These are phyloP conservation scores for Pluvialis apricaria DNA, from an alignment of 2,113 vertebrate genomes.

Conservation along the genomic window DNA sequence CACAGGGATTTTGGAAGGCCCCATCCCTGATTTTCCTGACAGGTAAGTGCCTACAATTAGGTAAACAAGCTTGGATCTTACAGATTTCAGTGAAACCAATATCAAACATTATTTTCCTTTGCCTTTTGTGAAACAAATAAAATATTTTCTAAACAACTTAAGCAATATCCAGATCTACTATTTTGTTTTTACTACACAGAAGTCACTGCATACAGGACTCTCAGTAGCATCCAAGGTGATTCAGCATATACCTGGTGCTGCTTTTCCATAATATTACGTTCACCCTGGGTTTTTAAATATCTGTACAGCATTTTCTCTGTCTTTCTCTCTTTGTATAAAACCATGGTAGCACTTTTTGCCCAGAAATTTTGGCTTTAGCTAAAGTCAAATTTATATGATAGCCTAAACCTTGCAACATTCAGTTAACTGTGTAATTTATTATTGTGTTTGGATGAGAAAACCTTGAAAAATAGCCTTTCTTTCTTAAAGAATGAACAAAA, in stretches of 20 bases:
- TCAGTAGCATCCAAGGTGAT: rapidly evolving
- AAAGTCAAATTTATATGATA: not conserved
- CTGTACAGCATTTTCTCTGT: not conserved
- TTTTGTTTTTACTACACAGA: not conserved
- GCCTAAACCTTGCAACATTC: not conserved
- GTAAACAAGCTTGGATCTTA: not conserved
- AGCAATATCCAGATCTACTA: not conserved
- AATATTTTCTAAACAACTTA: not conserved
- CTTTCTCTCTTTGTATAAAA: not conserved
- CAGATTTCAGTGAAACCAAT: not conserved
- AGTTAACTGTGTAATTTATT: not conserved
- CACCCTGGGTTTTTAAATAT: not conserved
- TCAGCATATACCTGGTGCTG: not conserved
- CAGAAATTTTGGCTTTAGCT: not conserved
- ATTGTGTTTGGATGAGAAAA: not conserved
- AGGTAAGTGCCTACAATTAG: not conserved
- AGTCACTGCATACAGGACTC: not conserved
- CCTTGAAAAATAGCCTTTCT: not conserved
- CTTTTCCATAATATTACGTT: not conserved
- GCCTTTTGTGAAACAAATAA: not conserved
- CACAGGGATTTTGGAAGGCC: not conserved
- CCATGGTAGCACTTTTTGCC: not conserved
- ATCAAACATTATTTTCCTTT: not conserved
- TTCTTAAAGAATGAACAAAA: not conserved
- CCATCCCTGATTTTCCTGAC: not conserved